phyloP scores from a whole-genome alignment of 2,113 vertebrate species.

The Prunella fulvescens region DNA sequence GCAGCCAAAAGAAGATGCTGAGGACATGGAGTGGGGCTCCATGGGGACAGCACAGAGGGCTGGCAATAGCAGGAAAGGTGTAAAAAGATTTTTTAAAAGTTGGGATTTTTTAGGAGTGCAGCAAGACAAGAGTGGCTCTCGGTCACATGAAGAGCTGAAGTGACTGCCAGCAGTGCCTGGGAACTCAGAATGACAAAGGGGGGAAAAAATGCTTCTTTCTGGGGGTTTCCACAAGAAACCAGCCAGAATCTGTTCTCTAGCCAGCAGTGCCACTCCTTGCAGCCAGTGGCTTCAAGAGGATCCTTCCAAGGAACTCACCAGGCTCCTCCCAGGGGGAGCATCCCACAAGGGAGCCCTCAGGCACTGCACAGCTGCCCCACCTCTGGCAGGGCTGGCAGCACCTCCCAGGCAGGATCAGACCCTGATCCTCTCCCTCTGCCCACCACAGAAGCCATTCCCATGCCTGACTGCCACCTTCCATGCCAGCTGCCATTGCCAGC shows the following conservation, averaged over 20 bases:
- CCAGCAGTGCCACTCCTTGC: not conserved
- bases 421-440: not conserved
- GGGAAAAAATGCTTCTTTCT: not conserved
- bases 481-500: not conserved
- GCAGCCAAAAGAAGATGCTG: not conserved
- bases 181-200: not conserved
- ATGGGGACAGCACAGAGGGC: not conserved
- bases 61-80: not conserved
- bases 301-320: not conserved
- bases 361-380: not conserved
- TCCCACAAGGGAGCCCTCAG: fast-evolving
- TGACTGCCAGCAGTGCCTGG: not conserved
- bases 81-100: not conserved
- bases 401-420: not conserved
- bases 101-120: not conserved
- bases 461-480: not conserved
- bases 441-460: not conserved
- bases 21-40: not conserved
- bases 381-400: not conserved
- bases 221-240: slow-evolving; percentile 1
- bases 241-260: not conserved
- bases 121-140: not conserved
- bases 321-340: fast-evolving
- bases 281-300: not conserved
- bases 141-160: not conserved